Percentiles rank a stretch among this genome's conserved stretches.
These are phyloP conservation scores for Abrostola tripartita DNA, from an alignment of 2,888 invertebrate species.

Conservation along the genomic window DNA sequence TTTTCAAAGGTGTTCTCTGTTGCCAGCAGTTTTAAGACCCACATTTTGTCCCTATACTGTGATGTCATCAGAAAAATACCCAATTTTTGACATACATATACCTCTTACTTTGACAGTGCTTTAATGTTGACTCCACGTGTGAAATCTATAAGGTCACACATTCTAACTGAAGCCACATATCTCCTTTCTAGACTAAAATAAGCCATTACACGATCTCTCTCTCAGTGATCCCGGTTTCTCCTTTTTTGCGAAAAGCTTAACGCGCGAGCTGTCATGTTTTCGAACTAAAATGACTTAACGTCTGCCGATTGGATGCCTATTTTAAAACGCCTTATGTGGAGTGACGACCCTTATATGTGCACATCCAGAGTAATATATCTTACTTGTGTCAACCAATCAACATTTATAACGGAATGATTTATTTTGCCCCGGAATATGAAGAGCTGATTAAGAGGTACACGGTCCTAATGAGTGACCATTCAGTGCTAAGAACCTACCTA, in stretches of 20 bases:
- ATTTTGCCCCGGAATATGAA: slow-evolving; percentile 7
- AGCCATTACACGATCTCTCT: slow-evolving; percentile 27
- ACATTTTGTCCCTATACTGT: too few species aligned
- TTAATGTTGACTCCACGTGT: too few species aligned
- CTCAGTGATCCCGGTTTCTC: slow-evolving; percentile 15
- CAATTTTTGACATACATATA: too few species aligned
- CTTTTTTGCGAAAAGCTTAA: slow-evolving; percentile 30
- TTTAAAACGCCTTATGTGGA: slow-evolving; percentile 35
- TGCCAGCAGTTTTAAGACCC: too few species aligned
- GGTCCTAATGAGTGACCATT: not conserved
- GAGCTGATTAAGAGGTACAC: not conserved
- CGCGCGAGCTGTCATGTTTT: slow-evolving; percentile 36
- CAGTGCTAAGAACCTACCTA: not conserved
- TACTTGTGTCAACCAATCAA: slow-evolving; percentile 29
- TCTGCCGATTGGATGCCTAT: slow-evolving; percentile 24
- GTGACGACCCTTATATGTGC: slow-evolving; percentile 29
- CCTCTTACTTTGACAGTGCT: too few species aligned
- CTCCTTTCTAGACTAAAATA: slow-evolving; percentile 37
- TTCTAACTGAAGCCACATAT: slow-evolving; percentile 5
- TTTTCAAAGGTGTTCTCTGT: too few species aligned
- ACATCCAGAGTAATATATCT: slow-evolving; percentile 26
- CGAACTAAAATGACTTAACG: slow-evolving; percentile 43
- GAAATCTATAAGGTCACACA: not conserved
- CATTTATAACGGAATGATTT: slow-evolving; percentile 32
- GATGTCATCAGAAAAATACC: too few species aligned